Evolutionary conservation across 1,140 invertebrate genomes (phyloP).

Genomic region (Diabrotica undecimpunctata): DNA sequence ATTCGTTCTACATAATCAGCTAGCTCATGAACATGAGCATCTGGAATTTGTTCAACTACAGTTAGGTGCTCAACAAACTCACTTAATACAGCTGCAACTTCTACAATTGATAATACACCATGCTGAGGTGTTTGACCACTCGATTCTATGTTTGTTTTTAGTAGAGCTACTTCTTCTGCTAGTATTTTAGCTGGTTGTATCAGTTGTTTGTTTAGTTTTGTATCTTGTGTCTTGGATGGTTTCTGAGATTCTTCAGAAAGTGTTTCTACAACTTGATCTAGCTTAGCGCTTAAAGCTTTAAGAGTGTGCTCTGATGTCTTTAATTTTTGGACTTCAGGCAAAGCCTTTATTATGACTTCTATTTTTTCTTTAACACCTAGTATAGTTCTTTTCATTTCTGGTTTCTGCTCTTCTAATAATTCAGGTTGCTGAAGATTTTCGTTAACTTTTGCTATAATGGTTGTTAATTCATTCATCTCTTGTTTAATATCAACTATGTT

Average conservation of each 20-base stretch:
- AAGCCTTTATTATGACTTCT: too few species aligned
- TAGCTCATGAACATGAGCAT: too few species aligned
- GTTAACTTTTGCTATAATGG: slow-evolving; percentile 6
- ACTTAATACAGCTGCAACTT: not conserved
- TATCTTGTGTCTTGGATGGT: not conserved
- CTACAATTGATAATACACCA: not conserved
- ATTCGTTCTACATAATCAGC: too few species aligned
- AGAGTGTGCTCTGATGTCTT: too few species aligned
- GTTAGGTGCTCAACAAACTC: not conserved
- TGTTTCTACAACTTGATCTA: too few species aligned
- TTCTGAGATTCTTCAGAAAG: not conserved
- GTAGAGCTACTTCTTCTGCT: slow-evolving; percentile 10
- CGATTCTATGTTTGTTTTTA: slow-evolving; percentile 13
- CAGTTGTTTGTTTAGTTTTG: not conserved
- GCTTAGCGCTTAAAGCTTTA: too few species aligned
- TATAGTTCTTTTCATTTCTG: slow-evolving; percentile 22
- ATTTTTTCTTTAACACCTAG: slow-evolving; percentile 14
- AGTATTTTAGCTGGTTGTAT: not conserved
- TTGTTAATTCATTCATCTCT: slow-evolving; percentile 19
- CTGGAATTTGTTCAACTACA: not conserved
- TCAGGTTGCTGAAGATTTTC: slow-evolving; percentile 10
- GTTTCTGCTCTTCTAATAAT: slow-evolving; percentile 11
- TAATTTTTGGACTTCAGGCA: too few species aligned
- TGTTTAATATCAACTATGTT: slow-evolving; percentile 11
- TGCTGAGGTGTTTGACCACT: not conserved